Evolutionary conservation across 2,797 vertebrate genomes (phyloP).

Genomic region (Bradypodion pumilum): DNA sequence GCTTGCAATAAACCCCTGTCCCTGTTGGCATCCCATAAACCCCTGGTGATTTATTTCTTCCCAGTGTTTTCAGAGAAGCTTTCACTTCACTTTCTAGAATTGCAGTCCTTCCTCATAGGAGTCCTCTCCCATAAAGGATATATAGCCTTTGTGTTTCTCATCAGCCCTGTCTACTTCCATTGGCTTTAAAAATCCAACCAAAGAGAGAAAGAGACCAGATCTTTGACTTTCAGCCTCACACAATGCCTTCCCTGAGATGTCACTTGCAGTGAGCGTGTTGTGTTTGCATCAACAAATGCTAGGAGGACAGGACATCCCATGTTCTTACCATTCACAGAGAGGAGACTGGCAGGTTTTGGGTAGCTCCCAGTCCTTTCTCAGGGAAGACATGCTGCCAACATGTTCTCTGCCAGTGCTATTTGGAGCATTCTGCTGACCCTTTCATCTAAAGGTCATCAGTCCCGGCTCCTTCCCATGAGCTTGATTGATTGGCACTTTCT

Average conservation of each 20-base stretch:
- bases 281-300: rapidly evolving
- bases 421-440: rapidly evolving
- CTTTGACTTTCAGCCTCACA: too few relatives aligned
- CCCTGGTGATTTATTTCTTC: too few relatives aligned
- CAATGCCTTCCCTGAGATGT: background rate
- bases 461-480: background rate
- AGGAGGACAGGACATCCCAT: background rate
- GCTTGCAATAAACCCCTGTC: too few relatives aligned
- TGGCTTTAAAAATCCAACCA: too few relatives aligned
- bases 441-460: background rate
- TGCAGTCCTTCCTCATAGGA: too few relatives aligned
- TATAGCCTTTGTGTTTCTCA: too few relatives aligned
- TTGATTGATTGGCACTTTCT: background rate
- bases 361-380: background rate
- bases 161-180: too few relatives aligned
- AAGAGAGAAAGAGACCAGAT: too few relatives aligned
- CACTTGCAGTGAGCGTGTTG: background rate
- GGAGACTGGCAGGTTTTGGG: rapidly evolving
- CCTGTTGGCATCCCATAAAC: too few relatives aligned
- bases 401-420: background rate
- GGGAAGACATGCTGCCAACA: background rate
- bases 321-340: rapidly evolving
- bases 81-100: too few relatives aligned
- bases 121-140: too few relatives aligned
- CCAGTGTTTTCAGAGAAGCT: too few relatives aligned